phyloP scores from a whole-genome alignment of 2,113 vertebrate species.

The Diglossa brunneiventris region DNA sequence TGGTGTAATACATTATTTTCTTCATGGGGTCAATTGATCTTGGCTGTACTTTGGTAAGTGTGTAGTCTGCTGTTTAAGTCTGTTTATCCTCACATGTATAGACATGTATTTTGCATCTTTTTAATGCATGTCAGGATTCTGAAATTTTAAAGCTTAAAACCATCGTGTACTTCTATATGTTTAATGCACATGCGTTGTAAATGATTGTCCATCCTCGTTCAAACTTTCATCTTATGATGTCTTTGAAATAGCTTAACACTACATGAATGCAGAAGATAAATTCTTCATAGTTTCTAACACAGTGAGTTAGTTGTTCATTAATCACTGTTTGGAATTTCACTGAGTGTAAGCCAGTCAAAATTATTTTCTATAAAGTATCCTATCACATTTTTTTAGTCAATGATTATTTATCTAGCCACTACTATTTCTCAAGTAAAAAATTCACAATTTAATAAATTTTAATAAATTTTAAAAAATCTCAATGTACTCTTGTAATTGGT shows the following conservation, averaged over 20 bases:
- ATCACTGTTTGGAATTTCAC: not conserved
- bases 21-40: not conserved
- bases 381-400: not conserved
- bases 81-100: not conserved
- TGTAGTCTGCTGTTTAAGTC: not conserved
- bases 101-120: not conserved
- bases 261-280: not conserved
- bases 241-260: not conserved
- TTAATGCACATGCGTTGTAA: not conserved
- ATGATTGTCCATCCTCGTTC: not conserved
- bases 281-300: not conserved
- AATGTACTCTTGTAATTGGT: not conserved
- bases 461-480: not conserved
- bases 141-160: not conserved
- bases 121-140: not conserved
- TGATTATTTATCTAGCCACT: not conserved
- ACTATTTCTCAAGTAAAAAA: not conserved
- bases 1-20: not conserved
- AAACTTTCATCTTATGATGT: not conserved
- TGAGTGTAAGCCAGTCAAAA: not conserved
- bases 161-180: not conserved
- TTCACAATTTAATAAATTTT: not conserved
- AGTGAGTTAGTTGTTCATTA: not conserved
- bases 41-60: not conserved
- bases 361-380: not conserved